phyloP scores from a whole-genome alignment of 2,797 vertebrate genomes.

The Podarcis lilfordi region DNA sequence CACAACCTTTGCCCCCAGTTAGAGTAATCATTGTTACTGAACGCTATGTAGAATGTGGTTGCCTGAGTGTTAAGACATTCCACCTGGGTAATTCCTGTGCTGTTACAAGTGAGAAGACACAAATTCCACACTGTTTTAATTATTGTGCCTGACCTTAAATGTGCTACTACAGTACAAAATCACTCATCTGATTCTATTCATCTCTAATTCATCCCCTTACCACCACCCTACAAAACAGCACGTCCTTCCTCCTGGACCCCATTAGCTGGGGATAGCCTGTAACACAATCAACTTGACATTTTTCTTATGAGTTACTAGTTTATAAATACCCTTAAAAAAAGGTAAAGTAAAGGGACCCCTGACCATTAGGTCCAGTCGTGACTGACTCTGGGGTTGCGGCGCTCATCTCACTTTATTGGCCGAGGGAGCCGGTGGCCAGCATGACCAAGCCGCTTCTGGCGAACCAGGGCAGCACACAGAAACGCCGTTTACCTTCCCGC shows the following conservation, averaged over 20 bases:
- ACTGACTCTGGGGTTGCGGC: too few species aligned
- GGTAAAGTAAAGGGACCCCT: too few species aligned
- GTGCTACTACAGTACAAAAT: not conserved
- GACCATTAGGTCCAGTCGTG: too few species aligned
- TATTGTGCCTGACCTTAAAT: not conserved
- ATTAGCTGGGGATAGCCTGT: too few species aligned
- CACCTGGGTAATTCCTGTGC: not conserved
- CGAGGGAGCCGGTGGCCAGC: too few species aligned
- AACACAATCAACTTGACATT: not conserved
- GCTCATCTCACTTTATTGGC: too few species aligned
- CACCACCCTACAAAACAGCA: not conserved
- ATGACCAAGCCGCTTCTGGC: too few species aligned
- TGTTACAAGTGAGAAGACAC: not conserved
- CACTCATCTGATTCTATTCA: not conserved
- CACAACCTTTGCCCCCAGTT: not conserved
- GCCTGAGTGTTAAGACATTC: not conserved
- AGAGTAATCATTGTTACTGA: not conserved
- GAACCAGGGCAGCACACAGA: too few species aligned
- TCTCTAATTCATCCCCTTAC: not conserved
- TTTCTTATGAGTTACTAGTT: too few species aligned
- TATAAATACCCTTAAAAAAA: too few species aligned
- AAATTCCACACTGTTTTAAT: not conserved
- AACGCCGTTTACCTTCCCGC: too few species aligned
- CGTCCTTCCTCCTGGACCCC: not conserved
- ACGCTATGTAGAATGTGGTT: not conserved